Evolutionary conservation across 2,888 invertebrate species (phyloP).

Genomic region (Bhutanitis thaidina): DNA sequence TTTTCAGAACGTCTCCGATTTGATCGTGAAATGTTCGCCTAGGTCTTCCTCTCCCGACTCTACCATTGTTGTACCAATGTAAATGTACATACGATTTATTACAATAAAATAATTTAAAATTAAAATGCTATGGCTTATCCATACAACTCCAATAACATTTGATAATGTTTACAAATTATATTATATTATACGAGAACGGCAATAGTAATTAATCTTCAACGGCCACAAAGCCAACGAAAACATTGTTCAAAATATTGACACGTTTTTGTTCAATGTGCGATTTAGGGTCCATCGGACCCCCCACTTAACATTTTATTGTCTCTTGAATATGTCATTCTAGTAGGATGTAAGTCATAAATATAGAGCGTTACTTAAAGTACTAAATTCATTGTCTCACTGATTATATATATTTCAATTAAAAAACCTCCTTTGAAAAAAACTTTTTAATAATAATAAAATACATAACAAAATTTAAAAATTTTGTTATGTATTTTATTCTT

Average conservation of each 20-base stretch:
- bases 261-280: conserved; percentile 60
- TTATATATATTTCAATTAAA: no score
- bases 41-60: no score
- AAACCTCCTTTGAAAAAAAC: no score
- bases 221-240: conserved; percentile 70
- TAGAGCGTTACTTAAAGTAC: conserved; percentile 2
- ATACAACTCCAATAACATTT: conserved; percentile 32
- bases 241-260: conserved; percentile 77
- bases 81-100: no score
- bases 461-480: no score
- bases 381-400: no score
- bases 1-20: no score
- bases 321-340: conserved; percentile 41
- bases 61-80: no score
- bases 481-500: no score
- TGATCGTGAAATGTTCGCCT: no score
- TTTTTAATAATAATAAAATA: no score
- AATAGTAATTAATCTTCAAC: conserved; percentile 69
- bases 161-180: conserved; percentile 69
- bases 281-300: conserved; percentile 58
- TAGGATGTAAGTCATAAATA: conserved; percentile 19
- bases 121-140: conserved; percentile 34
- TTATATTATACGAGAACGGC: conserved; percentile 54
- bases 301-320: conserved; percentile 63
- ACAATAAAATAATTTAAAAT: no score